These are phyloP conservation scores for Drosophila elegans DNA, from an alignment of 1,140 invertebrate species.

Conservation along the genomic window DNA sequence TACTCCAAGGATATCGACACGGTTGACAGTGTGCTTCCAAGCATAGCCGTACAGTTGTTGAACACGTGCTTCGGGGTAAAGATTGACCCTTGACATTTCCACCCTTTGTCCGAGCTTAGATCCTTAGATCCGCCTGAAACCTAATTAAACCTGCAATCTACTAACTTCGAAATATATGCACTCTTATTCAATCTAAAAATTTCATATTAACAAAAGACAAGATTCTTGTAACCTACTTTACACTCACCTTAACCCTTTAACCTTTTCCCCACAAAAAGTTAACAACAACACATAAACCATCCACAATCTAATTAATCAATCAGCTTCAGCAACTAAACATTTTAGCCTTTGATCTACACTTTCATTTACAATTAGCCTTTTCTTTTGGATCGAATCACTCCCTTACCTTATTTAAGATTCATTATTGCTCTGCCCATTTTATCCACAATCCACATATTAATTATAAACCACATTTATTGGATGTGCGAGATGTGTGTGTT, in stretches of 20 bases:
- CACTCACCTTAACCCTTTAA: not conserved
- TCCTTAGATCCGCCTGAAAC: not conserved
- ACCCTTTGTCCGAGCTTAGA: not conserved
- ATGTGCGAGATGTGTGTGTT: conserved; percentile 43
- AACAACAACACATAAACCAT: not conserved
- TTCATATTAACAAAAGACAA: too few species aligned
- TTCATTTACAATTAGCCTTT: conserved; percentile 6
- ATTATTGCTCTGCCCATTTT: conserved; percentile 3
- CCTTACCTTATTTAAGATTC: conserved; percentile 18
- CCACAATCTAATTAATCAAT: too few species aligned
- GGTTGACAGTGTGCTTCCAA: conserved; percentile 87
- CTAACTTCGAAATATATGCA: conserved; percentile 8
- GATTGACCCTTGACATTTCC: conserved; percentile 19
- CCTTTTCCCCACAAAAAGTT: not conserved
- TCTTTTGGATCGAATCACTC: conserved; percentile 21
- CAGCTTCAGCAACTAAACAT: not conserved
- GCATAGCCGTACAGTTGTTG: conserved; percentile 61
- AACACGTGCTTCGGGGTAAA: conserved; percentile 79
- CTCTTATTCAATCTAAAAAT: not conserved
- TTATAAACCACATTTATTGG: conserved; percentile 10
- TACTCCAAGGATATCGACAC: conserved; percentile 91
- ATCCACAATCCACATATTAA: not conserved
- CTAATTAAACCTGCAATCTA: conserved; percentile 4
- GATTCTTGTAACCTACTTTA: not conserved
- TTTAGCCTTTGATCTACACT: not conserved